A percentile compares a stretch with the other conserved stretches of the same genome.
Evolutionary conservation across 2,797 vertebrate species (phyloP).

Genomic region (Myripristis jacobus): DNA sequence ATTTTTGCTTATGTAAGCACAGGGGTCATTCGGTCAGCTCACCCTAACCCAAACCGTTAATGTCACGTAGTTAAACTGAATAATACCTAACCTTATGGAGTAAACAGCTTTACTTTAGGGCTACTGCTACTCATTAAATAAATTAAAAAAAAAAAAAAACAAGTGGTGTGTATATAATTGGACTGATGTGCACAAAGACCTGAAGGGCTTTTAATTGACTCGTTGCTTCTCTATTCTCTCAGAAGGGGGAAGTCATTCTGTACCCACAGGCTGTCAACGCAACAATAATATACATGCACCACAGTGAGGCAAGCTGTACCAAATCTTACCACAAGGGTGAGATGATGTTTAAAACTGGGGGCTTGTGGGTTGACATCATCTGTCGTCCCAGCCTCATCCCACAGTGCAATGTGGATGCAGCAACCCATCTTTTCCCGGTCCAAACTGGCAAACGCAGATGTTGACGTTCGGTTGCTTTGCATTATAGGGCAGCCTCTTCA

Average conservation of each 20-base stretch:
- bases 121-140: too few species aligned
- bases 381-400: not conserved
- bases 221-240: too few species aligned
- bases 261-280: too few species aligned
- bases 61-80: not conserved
- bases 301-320: slow-evolving; percentile 2
- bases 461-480: not conserved
- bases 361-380: slow-evolving; percentile 8
- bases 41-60: not conserved
- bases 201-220: too few species aligned
- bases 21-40: not conserved
- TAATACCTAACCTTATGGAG: not conserved
- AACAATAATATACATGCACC: too few species aligned
- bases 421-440: not conserved
- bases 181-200: too few species aligned
- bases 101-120: not conserved
- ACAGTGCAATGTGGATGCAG: not conserved
- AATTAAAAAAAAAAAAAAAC: too few species aligned
- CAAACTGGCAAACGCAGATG: not conserved
- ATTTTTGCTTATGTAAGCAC: not conserved
- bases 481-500: not conserved
- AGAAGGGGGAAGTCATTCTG: too few species aligned
- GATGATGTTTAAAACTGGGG: slow-evolving; percentile 37
- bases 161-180: too few species aligned
- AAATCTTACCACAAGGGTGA: slow-evolving; percentile 37